These are phyloP conservation scores for Agonopterix arenella DNA, from an alignment of 2,888 invertebrate genomes.

Conservation along the genomic window DNA sequence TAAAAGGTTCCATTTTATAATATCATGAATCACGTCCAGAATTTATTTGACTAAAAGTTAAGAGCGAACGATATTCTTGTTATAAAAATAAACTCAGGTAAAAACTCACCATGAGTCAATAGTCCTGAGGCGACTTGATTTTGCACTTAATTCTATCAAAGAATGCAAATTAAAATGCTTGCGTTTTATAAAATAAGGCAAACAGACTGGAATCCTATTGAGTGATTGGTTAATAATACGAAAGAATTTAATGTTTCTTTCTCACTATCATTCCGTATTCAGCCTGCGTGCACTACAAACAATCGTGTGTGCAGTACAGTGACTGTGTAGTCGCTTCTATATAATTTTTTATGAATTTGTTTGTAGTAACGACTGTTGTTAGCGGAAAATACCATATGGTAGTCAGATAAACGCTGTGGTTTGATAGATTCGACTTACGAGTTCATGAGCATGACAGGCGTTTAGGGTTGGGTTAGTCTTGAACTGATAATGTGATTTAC, in stretches of 20 bases:
- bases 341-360: too few species aligned
- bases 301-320: too few species aligned
- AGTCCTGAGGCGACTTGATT: conserved; percentile 42
- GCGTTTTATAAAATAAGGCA: conserved; percentile 2
- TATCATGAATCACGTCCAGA: conserved; percentile 27
- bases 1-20: conserved; percentile 10
- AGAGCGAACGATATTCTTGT: conserved; percentile 34
- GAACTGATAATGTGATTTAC: too few species aligned
- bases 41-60: conserved; percentile 27
- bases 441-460: too few species aligned
- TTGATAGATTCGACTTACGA: too few species aligned
- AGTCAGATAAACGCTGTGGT: too few species aligned
- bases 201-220: conserved; percentile 7
- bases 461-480: too few species aligned
- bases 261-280: background rate
- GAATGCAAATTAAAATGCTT: conserved; percentile 31
- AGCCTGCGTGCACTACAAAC: too few species aligned
- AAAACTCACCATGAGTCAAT: conserved; percentile 44
- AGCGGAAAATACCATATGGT: too few species aligned
- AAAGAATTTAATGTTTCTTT: background rate
- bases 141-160: conserved; percentile 47
- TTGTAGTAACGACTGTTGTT: too few species aligned
- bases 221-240: background rate
- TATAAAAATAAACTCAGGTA: conserved; percentile 66
- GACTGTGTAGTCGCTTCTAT: too few species aligned